Conservation (phyloP, 2,797 vertebrate species). For the Tenualosa thibaudeaui region DNA sequence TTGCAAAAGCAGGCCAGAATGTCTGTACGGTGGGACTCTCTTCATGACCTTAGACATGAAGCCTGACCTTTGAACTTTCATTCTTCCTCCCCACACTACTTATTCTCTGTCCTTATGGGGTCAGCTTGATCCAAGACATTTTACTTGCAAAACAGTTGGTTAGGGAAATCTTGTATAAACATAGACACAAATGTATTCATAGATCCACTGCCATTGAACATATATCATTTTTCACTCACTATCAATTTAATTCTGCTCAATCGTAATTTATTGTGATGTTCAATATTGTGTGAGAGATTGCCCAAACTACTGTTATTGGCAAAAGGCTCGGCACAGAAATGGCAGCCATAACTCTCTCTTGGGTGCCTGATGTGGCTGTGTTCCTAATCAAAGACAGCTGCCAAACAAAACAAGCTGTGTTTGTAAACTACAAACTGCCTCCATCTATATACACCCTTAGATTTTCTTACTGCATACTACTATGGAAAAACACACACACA, state of each 20-base stretch:
- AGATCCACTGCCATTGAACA: not conserved
- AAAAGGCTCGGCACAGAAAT: not conserved
- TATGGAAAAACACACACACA: no score
- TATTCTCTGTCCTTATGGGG: not conserved
- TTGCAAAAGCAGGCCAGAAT: not conserved
- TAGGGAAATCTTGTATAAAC: not conserved
- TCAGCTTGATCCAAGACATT: not conserved
- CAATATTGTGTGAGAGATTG: not conserved
- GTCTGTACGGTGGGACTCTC: not conserved
- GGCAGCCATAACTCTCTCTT: not conserved
- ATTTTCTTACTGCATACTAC: not conserved
- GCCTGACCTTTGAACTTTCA: not conserved
- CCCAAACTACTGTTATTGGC: not conserved
- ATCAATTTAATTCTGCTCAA: not conserved
- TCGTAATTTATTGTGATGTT: not conserved
- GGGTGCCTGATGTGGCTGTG: not conserved
- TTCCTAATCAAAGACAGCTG: not conserved
- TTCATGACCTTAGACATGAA: not conserved
- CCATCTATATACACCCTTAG: not conserved
- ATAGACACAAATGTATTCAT: not conserved
- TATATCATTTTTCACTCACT: not conserved
- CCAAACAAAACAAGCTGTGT: not conserved
- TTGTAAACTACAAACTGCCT: conserved; percentile 15
- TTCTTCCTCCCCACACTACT: not conserved
- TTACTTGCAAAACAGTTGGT: not conserved